Evolutionary conservation across 2,888 invertebrate species (phyloP).

Genomic region (Maniola hyperantus): DNA sequence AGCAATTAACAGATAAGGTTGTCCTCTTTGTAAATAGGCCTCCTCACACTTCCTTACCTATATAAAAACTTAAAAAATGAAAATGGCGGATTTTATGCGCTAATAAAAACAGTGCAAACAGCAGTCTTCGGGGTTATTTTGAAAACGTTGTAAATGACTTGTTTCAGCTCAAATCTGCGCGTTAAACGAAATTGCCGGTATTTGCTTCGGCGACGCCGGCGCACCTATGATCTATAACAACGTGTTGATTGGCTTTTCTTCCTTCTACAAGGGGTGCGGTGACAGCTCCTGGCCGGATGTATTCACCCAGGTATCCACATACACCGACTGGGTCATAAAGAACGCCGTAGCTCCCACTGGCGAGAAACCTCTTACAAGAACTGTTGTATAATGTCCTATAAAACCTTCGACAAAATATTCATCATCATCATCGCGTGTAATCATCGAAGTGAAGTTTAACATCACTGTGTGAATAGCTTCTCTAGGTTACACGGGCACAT

Average conservation of each 20-base stretch:
- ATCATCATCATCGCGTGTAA: too few relatives aligned
- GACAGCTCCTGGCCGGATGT: conserved; percentile 50
- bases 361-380: conserved; percentile 13
- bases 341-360: conserved; percentile 45
- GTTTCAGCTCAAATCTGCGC: conserved; percentile 58
- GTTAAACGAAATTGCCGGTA: conserved; percentile 45
- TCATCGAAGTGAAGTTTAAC: too few relatives aligned
- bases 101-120: too few relatives aligned
- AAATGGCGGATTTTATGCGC: too few relatives aligned
- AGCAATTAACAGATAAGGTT: too few relatives aligned
- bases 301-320: conserved; percentile 55
- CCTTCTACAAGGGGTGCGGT: conserved; percentile 50
- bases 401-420: too few relatives aligned
- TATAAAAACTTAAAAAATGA: too few relatives aligned
- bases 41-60: too few relatives aligned
- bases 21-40: too few relatives aligned
- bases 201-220: conserved; percentile 61
- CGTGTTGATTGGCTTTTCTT: conserved; percentile 51
- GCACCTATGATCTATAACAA: conserved; percentile 56
- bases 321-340: conserved; percentile 59
- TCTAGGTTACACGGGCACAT: too few relatives aligned
- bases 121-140: too few relatives aligned
- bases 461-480: too few relatives aligned
- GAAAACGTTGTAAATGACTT: background rate
- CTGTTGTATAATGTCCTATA: background rate